Conservation (phyloP, 2,113 vertebrate species). For the Gallinago undulata region DNA sequence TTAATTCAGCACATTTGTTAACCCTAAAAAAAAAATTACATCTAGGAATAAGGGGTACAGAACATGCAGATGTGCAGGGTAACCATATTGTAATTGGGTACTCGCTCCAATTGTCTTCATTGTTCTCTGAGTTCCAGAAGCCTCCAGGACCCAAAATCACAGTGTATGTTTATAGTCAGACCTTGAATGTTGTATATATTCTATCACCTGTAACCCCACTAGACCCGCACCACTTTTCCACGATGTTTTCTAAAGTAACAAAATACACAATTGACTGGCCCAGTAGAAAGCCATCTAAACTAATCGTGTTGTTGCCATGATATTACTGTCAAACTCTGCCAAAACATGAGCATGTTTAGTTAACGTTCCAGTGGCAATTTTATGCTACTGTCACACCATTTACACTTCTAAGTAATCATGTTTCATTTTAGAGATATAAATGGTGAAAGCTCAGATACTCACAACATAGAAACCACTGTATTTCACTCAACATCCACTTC, state of each 20-base stretch:
- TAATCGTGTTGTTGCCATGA: neutral
- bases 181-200: neutral
- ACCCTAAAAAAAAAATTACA: neutral
- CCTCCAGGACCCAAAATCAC: neutral
- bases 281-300: neutral
- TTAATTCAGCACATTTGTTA: neutral
- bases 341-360: neutral
- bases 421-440: neutral
- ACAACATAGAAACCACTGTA: neutral
- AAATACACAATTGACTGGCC: neutral
- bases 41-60: neutral
- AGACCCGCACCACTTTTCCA: neutral
- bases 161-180: neutral
- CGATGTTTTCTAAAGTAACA: neutral
- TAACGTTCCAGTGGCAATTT: neutral
- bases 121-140: neutral
- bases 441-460: neutral
- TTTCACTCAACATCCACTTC: neutral
- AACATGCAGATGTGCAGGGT: neutral
- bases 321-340: neutral
- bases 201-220: neutral
- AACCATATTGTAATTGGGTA: neutral
- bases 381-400: neutral
- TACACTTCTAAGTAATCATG: neutral
- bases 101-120: neutral